phyloP scores from a whole-genome alignment of 2,888 invertebrate genomes.

The Cosmia pyralina region DNA sequence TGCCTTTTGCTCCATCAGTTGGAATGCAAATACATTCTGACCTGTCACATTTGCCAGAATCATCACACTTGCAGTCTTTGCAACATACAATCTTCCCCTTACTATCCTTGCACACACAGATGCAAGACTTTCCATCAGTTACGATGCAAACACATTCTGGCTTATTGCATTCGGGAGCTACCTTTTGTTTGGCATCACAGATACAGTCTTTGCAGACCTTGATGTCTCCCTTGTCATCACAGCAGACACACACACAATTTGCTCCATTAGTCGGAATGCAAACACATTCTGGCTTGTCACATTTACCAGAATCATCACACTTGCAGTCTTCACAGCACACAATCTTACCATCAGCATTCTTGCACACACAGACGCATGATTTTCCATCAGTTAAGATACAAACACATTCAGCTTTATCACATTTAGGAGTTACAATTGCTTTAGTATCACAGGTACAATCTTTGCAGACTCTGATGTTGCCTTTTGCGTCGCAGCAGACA shows the following conservation, averaged over 20 bases:
- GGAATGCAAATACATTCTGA: too few relatives aligned
- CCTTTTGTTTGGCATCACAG: background rate
- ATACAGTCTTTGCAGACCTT: too few relatives aligned
- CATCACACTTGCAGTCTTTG: conserved; percentile 28
- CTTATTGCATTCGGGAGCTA: conserved; percentile 28
- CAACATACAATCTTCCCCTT: background rate
- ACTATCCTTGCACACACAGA: conserved; percentile 9
- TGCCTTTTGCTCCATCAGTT: too few relatives aligned
- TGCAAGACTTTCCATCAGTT: background rate
- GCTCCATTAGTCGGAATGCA: conserved; percentile 8
- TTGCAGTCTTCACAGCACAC: background rate
- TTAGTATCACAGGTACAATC: conserved; percentile 59
- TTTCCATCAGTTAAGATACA: conserved; percentile 52
- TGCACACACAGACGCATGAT: conserved; percentile 21
- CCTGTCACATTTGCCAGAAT: too few relatives aligned
- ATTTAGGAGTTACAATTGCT: background rate
- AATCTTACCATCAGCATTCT: background rate
- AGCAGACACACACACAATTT: conserved; percentile 20
- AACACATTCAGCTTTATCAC: background rate
- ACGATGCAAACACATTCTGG: background rate
- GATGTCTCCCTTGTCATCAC: background rate
- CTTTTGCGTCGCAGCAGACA: conserved; percentile 24
- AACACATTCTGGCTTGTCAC: conserved; percentile 42
- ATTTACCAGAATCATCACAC: conserved; percentile 43
- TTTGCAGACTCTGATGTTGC: conserved; percentile 28